A percentile compares a stretch with the other conserved stretches of the same genome.
Conservation (phyloP, 2,888 invertebrate genomes). For the Sarcophaga caerulescens region DNA sequence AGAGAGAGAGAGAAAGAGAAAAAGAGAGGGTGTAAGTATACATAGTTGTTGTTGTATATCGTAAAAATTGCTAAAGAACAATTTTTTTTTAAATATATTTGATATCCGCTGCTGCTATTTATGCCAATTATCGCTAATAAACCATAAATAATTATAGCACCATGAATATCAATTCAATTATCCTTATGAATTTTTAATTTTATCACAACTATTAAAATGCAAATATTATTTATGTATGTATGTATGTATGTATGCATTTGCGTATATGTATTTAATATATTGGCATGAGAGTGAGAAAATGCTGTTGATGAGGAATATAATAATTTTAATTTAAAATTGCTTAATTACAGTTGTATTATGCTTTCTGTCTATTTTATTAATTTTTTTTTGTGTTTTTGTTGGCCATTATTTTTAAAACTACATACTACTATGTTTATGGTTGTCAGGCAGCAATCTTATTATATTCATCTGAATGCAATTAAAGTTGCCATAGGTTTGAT, state of each 20-base stretch:
- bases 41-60: not conserved
- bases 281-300: too few species aligned
- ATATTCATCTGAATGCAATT: too few species aligned
- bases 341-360: conserved; percentile 19
- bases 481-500: too few species aligned
- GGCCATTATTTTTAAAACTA: too few species aligned
- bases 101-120: conserved; percentile 58
- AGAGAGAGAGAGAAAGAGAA: too few species aligned
- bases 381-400: not conserved
- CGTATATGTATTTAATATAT: too few species aligned
- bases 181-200: conserved; percentile 69
- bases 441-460: too few species aligned
- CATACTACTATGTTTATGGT: too few species aligned
- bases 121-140: conserved; percentile 70
- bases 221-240: conserved; percentile 38
- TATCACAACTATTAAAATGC: conserved; percentile 61
- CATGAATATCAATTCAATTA: conserved; percentile 70
- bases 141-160: conserved; percentile 70
- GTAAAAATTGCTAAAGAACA: not conserved
- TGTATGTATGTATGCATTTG: not conserved
- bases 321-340: conserved; percentile 55
- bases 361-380: not conserved
- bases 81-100: conserved; percentile 11
- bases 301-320: conserved; percentile 12
- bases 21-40: not conserved